phyloP scores from a whole-genome alignment of 2,797 vertebrate species.

The Lateolabrax maculatus region DNA sequence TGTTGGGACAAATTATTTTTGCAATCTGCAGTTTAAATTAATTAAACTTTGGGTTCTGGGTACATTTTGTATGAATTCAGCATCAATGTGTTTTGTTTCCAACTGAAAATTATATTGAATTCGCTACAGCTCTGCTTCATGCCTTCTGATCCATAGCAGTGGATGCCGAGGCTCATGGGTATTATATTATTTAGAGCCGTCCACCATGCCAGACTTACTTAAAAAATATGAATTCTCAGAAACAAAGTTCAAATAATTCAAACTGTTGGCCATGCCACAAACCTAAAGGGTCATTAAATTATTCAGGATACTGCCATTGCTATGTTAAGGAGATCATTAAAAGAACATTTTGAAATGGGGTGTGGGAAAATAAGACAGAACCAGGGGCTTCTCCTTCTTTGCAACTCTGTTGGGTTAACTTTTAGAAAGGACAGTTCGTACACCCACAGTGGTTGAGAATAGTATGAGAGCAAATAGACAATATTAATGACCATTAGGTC shows the following conservation, averaged over 20 bases:
- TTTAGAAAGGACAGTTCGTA: constrained; percentile 30
- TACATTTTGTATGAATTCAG: not conserved
- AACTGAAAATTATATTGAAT: not conserved
- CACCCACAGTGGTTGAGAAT: not conserved
- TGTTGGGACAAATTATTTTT: not conserved
- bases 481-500: constrained; percentile 42
- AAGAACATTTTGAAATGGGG: constrained; percentile 6
- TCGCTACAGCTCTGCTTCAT: not conserved
- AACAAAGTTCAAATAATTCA: constrained; percentile 4
- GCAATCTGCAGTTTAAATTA: not conserved
- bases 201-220: not conserved
- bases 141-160: not conserved
- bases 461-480: too few relatives aligned
- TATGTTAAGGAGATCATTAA: constrained; percentile 4
- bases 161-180: not conserved
- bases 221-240: constrained; percentile 1
- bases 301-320: constrained; percentile 2
- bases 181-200: constrained; percentile 27
- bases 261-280: not conserved
- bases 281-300: constrained; percentile 11
- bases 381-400: not conserved
- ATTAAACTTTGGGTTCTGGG: not conserved
- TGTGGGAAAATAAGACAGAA: constrained; percentile 13
- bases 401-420: not conserved
- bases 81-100: not conserved